Percentiles rank a stretch among this genome's conserved stretches.
phyloP scores from a whole-genome alignment of 2,113 vertebrate species.

The Mormyrus iriodes region DNA sequence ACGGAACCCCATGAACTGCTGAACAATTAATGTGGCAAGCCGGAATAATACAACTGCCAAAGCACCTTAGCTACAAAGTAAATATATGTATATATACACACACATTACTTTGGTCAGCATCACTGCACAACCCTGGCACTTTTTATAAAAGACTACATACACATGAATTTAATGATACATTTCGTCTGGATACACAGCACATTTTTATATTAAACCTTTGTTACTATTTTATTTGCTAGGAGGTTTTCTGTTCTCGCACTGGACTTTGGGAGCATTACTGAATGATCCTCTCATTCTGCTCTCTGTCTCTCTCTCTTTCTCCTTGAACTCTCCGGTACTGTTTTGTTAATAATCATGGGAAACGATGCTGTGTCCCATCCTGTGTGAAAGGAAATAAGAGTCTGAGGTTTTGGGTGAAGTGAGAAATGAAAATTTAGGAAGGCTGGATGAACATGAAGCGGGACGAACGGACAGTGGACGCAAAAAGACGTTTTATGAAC shows the following conservation, averaged over 20 bases:
- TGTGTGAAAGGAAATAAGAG: slow-evolving; percentile 44
- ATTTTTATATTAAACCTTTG: not conserved
- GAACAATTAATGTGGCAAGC: slow-evolving; percentile 36
- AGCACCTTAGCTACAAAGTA: slow-evolving; percentile 31
- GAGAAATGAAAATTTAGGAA: not conserved
- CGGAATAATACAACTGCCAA: slow-evolving; percentile 39
- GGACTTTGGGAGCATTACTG: not conserved
- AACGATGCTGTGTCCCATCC: slow-evolving; percentile 48
- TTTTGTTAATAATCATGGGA: slow-evolving; percentile 54
- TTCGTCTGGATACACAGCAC: not conserved
- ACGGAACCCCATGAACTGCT: slow-evolving; percentile 29
- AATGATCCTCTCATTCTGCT: slow-evolving; percentile 30
- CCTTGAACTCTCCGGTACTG: slow-evolving; percentile 38
- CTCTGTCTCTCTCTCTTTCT: slow-evolving; percentile 27
- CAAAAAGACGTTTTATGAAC: not conserved
- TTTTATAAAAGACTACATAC: not conserved
- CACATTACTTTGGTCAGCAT: slow-evolving; percentile 1
- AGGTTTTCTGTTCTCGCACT: slow-evolving; percentile 20
- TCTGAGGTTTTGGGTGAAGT: not conserved
- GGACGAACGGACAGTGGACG: not conserved
- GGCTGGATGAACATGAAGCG: not conserved
- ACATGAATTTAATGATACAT: not conserved
- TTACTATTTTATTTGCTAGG: not conserved
- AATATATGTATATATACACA: not conserved
- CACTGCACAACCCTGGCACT: not conserved